These are phyloP conservation scores for Eciton burchellii DNA, from an alignment of 1,140 invertebrate species.

Conservation along the genomic window DNA sequence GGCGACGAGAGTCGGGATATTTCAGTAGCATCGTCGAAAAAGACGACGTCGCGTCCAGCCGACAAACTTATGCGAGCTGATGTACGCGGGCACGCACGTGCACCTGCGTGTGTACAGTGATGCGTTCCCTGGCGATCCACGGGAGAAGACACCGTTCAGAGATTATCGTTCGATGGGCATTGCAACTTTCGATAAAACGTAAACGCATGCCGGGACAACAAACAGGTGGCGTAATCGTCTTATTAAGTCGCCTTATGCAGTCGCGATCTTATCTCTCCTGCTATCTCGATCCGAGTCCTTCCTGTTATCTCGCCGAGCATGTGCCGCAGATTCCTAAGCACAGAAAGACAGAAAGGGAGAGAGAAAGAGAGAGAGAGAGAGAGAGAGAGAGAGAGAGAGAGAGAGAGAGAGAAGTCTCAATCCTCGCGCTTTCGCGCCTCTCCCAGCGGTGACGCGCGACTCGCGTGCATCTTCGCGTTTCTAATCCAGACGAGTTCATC, in stretches of 20 bases:
- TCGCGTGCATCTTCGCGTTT: no score
- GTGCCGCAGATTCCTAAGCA: background rate
- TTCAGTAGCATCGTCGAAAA: constrained; percentile 55
- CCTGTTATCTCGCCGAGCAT: background rate
- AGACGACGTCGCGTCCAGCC: constrained; percentile 25
- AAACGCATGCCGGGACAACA: constrained; percentile 18
- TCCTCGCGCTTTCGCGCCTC: no score
- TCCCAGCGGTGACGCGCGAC: no score
- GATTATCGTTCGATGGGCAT: constrained; percentile 51
- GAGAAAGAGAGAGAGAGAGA: no score
- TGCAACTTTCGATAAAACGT: constrained; percentile 47
- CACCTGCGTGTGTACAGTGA: constrained; percentile 51
- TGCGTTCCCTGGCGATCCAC: constrained; percentile 40
- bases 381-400: no score
- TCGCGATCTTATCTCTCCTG: background rate
- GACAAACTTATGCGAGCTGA: constrained; percentile 35
- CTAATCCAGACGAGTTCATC: no score
- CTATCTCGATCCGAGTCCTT: background rate
- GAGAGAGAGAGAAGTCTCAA: background rate
- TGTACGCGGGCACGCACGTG: constrained; percentile 14
- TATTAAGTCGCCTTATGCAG: background rate
- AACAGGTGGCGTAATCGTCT: background rate
- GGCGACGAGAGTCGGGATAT: constrained; percentile 35
- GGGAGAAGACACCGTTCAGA: constrained; percentile 11
- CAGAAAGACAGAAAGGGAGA: no score